These are phyloP conservation scores for Muscina levida DNA, from an alignment of 2,888 invertebrate genomes.

Conservation along the genomic window DNA sequence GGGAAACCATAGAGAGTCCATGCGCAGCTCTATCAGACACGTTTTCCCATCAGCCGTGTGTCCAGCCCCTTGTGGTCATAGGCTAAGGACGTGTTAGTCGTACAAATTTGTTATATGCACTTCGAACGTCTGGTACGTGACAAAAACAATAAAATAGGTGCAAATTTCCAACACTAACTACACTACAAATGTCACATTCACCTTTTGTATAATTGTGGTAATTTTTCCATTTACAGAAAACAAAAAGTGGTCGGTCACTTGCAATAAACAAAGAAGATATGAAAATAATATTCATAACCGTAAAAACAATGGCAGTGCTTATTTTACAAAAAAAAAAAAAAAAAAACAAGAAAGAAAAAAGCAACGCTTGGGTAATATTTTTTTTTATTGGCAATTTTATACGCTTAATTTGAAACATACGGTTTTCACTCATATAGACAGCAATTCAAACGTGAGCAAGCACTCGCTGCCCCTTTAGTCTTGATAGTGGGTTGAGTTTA, in stretches of 20 bases:
- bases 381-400: constrained; percentile 46
- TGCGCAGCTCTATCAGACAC: too few species aligned
- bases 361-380: neutral
- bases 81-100: constrained; percentile 25
- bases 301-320: neutral
- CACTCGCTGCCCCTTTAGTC: too few species aligned
- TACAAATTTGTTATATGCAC: neutral
- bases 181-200: neutral
- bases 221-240: constrained; percentile 4
- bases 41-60: too few species aligned
- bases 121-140: constrained; percentile 10
- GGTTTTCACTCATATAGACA: constrained; percentile 19
- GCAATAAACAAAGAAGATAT: neutral
- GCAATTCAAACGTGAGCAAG: constrained; percentile 2
- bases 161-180: constrained; percentile 9
- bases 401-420: constrained; percentile 47
- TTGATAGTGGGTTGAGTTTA: constrained; percentile 27
- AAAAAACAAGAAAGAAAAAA: constrained; percentile 2
- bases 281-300: constrained; percentile 10
- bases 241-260: neutral
- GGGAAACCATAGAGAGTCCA: too few species aligned
- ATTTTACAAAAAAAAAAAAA: neutral
- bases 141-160: constrained; percentile 31
- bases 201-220: neutral
- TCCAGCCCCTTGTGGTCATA: too few species aligned